phyloP scores from a whole-genome alignment of 2,113 vertebrate genomes.

The Malurus melanocephalus region DNA sequence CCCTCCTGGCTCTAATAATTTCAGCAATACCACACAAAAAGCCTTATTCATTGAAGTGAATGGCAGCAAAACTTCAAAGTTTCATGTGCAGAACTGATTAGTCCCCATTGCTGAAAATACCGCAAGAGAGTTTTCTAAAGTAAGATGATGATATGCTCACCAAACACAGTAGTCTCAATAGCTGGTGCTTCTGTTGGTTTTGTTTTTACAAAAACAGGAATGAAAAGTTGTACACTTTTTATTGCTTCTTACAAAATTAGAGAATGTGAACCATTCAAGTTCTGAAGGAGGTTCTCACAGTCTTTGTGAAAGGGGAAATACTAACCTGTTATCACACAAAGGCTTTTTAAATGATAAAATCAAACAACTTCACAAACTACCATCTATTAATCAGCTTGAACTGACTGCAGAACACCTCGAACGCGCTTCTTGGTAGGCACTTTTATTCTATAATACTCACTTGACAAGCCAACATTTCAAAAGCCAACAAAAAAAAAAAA shows the following conservation, averaged over 20 bases:
- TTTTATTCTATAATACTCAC: not conserved
- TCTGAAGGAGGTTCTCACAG: not conserved
- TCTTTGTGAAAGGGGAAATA: not conserved
- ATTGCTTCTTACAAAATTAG: not conserved
- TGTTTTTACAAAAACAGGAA: not conserved
- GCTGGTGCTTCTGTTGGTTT: not conserved
- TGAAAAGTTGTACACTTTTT: not conserved
- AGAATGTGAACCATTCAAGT: not conserved
- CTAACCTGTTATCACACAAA: not conserved
- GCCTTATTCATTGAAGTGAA: not conserved
- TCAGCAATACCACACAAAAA: not conserved
- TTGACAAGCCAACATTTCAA: not conserved
- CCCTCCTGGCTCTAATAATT: not conserved
- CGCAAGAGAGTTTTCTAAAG: not conserved
- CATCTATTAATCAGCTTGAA: not conserved
- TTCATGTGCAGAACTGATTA: not conserved
- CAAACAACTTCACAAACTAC: not conserved
- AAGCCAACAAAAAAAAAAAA: too few species aligned
- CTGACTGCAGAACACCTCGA: not conserved
- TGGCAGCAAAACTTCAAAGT: not conserved
- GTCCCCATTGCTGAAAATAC: not conserved
- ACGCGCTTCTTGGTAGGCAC: not conserved
- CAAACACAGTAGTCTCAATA: not conserved
- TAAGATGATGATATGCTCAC: not conserved
- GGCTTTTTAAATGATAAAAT: not conserved